Conservation (phyloP, 1,140 invertebrate species). For the Drosophila ambigua region DNA sequence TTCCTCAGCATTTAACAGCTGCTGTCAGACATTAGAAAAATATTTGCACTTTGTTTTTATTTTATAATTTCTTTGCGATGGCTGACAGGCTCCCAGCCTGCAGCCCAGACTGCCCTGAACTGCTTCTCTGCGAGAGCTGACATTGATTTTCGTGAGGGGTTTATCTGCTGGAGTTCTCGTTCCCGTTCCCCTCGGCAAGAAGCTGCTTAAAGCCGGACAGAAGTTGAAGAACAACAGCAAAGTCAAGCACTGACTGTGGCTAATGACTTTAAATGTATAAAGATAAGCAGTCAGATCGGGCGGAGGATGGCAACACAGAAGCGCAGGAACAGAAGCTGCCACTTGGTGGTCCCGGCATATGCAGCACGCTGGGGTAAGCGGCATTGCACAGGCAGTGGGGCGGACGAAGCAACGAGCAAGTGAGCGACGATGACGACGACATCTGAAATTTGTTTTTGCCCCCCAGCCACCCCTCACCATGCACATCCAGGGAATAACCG, state of each 20-base stretch:
- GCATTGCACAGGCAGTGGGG: neutral
- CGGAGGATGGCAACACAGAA: slow-evolving; percentile 1
- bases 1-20: slow-evolving; percentile 55
- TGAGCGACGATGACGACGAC: slow-evolving; percentile 59
- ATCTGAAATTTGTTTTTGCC: slow-evolving; percentile 69
- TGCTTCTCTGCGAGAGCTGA: slow-evolving; percentile 14
- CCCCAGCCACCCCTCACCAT: neutral
- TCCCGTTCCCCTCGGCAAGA: neutral
- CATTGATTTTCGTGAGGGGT: slow-evolving; percentile 52
- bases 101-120: slow-evolving; percentile 12
- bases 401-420: slow-evolving; percentile 20
- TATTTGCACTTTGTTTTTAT: slow-evolving; percentile 69
- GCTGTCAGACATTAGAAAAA: slow-evolving; percentile 73
- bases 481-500: slow-evolving; percentile 1
- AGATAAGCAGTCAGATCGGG: slow-evolving; percentile 61
- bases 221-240: too few species aligned
- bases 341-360: slow-evolving; percentile 49
- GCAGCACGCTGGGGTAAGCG: slow-evolving; percentile 6
- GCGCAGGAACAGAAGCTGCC: slow-evolving; percentile 24
- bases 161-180: neutral
- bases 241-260: slow-evolving; percentile 19
- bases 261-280: slow-evolving; percentile 77
- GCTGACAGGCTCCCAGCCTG: slow-evolving; percentile 49
- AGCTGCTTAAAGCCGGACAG: slow-evolving; percentile 51
- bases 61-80: slow-evolving; percentile 57